Conservation (phyloP, 2,888 invertebrate species). For the Eucriotettix oculatus region DNA sequence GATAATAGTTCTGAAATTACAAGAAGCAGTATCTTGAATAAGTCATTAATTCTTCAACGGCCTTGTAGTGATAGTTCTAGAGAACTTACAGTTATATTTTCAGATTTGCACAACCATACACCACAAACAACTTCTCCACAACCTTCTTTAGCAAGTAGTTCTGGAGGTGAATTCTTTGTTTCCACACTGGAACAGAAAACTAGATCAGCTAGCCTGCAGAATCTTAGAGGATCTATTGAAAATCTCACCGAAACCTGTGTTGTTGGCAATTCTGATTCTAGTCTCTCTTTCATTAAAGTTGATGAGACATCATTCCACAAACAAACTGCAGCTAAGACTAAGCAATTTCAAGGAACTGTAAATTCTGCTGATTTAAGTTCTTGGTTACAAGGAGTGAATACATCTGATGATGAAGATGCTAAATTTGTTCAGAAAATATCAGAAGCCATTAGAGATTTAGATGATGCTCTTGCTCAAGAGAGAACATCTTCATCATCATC, state of each 20-base stretch:
- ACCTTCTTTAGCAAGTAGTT: slow-evolving; percentile 16
- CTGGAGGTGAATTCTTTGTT: slow-evolving; percentile 16
- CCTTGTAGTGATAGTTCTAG: not conserved
- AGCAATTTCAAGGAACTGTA: not conserved
- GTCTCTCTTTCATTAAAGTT: not conserved
- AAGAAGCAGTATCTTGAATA: not conserved
- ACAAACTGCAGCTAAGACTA: not conserved
- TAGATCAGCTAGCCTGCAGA: slow-evolving; percentile 27
- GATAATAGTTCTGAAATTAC: not conserved
- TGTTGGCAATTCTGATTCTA: not conserved
- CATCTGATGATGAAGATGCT: slow-evolving; percentile 39
- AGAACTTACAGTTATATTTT: not conserved
- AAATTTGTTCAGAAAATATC: slow-evolving; percentile 42
- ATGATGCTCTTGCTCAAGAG: slow-evolving; percentile 42
- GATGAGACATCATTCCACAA: not conserved
- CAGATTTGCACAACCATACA: not conserved
- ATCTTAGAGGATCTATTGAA: slow-evolving; percentile 53
- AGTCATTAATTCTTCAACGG: not conserved
- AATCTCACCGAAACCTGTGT: slow-evolving; percentile 25
- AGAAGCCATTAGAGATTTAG: slow-evolving; percentile 44
- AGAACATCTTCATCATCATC: slow-evolving; percentile 28
- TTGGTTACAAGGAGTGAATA: slow-evolving; percentile 41
- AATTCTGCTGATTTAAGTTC: slow-evolving; percentile 29
- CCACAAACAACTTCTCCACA: slow-evolving; percentile 17
- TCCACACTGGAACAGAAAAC: slow-evolving; percentile 9